Conservation (phyloP, 2,113 vertebrate genomes). For the Grammomys dolichurus region DNA sequence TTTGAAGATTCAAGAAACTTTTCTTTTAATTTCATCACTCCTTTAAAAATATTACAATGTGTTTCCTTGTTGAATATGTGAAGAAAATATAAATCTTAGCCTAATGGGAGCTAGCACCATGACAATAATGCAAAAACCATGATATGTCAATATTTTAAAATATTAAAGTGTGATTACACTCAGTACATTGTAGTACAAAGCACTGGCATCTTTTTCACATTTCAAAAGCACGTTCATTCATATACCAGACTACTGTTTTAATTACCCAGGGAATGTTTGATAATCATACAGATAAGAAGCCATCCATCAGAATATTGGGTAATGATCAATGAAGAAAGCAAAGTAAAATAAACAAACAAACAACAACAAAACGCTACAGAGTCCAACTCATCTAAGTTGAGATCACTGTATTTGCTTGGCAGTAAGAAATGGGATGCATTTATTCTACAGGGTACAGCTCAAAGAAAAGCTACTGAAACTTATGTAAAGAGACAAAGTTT, state of each 20-base stretch:
- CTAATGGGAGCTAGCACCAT: background rate
- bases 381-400: background rate
- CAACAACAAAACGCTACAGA: background rate
- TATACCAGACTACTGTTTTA: background rate
- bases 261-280: background rate
- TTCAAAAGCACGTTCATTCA: background rate
- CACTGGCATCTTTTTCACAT: background rate
- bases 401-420: background rate
- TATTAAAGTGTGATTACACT: too few relatives aligned
- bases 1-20: background rate
- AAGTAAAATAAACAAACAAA: background rate
- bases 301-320: background rate
- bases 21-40: background rate
- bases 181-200: background rate
- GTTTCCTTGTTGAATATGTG: background rate
- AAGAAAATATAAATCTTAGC: background rate
- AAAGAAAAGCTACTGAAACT: constrained; percentile 12
- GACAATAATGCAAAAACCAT: background rate
- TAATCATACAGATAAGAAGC: background rate
- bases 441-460: background rate
- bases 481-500: background rate
- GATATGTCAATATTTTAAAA: background rate
- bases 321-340: fast-evolving
- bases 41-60: background rate
- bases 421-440: background rate